Conservation (phyloP, 2,113 vertebrate species). For the Percopsis transmontana region DNA sequence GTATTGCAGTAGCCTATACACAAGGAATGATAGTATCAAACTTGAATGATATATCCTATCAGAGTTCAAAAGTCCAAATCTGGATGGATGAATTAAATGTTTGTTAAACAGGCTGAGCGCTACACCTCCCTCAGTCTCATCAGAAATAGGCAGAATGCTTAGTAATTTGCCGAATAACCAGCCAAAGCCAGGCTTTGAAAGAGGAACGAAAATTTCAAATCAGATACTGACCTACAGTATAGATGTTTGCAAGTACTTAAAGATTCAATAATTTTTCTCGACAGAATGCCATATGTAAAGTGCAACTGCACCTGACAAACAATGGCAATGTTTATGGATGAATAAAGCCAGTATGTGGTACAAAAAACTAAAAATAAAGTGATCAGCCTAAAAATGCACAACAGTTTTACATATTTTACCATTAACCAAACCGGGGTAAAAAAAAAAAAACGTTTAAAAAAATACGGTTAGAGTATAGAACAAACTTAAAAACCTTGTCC, state of each 20-base stretch:
- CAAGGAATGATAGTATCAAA: no score
- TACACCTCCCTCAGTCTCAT: slow-evolving; percentile 14
- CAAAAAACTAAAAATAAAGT: background rate
- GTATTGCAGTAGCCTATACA: no score
- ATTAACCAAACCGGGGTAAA: background rate
- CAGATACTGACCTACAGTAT: no score
- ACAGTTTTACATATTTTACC: slow-evolving; percentile 12
- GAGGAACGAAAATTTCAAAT: background rate
- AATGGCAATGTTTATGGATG: slow-evolving; percentile 29
- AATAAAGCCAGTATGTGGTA: slow-evolving; percentile 10
- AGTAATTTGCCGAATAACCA: slow-evolving; percentile 37
- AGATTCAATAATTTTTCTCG: slow-evolving; percentile 16
- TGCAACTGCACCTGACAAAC: slow-evolving; percentile 7
- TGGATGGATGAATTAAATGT: slow-evolving; percentile 4
- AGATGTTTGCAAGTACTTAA: background rate
- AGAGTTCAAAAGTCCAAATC: slow-evolving; percentile 12
- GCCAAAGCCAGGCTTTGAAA: slow-evolving; percentile 14
- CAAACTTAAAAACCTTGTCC: background rate
- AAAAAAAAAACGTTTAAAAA: no score
- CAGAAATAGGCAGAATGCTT: slow-evolving; percentile 31
- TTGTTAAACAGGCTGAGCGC: slow-evolving; percentile 36
- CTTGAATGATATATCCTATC: background rate
- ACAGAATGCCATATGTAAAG: slow-evolving; percentile 9
- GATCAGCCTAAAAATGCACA: background rate
- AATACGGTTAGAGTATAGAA: no score